Base-by-base conservation (phyloP, 2,888 invertebrate species). In the Leptopterna dolabrata region DNA sequence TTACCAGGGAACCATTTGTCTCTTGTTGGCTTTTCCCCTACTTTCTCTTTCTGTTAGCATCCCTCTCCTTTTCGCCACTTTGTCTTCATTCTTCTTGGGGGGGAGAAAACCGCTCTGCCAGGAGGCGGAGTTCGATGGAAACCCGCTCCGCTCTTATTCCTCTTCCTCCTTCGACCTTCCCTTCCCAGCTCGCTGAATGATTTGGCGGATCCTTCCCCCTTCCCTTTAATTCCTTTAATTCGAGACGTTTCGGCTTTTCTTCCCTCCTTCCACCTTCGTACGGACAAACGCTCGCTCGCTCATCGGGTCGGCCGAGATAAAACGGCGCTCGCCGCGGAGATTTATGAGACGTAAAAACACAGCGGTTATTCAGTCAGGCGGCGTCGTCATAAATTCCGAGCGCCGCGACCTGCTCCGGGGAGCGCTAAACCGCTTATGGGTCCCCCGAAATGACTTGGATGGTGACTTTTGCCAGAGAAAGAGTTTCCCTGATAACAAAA, bases 1-100 rank as follows among this genome's bases (percentile, higher is more conserved):
- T 87, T 87, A 87, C 87, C 87, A 82, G 73, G 71, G 87, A 47
- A 82, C 87, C 87, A 87, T 87, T 87, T 87, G 87, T 87, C 87
- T 87, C 81, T 41, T 86, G 78, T 55, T 51, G 78, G 55, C 86
- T 78, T 86, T 78, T 29, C 63, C 27, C 45, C 55, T 24, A 24
- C 70, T 76, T 78, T 73, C 70, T 36, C 78, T 27, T 36, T 83
- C 86, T 78, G 71, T 71, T 81, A 45, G 41, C 41, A 29, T 36
- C 80, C 71, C 47, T 27, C 82, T 63, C 63, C 63, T 82, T 76
- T 47, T 73, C 55, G 30, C 81, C 82, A 87, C 87, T 87, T 87
- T 87, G 87, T 87, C 87, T 87, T 87, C 87, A 87, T 87, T 87
- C 87, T 83, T 87, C 82, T 87, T 55, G 1, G 2, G 36, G 7